These are phyloP conservation scores for Goniozus legneri DNA, from an alignment of 1,140 invertebrate genomes.

Conservation along the genomic window DNA sequence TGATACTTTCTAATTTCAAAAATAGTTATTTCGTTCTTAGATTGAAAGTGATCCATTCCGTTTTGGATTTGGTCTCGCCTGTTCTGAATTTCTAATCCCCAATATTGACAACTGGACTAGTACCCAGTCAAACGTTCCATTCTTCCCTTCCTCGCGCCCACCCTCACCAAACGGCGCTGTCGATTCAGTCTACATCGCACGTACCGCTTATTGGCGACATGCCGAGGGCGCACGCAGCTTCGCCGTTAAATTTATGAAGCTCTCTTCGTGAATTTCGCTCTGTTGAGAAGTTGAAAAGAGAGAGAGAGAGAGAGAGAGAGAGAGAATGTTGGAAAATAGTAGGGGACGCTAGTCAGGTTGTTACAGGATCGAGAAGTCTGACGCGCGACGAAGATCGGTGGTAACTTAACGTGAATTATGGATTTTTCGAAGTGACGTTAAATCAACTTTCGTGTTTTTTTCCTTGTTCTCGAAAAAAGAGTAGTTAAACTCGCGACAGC, in stretches of 20 bases:
- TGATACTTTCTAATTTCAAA: too few species aligned
- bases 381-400: not conserved
- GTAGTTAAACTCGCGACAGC: too few species aligned
- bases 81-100: constrained; percentile 29
- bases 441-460: not conserved
- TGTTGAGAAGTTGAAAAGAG: not conserved
- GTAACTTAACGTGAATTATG: not conserved
- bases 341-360: not conserved
- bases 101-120: constrained; percentile 21
- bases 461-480: too few species aligned
- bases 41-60: too few species aligned
- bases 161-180: not conserved
- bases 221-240: constrained; percentile 20
- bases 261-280: too few species aligned
- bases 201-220: constrained; percentile 25
- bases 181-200: constrained; percentile 7
- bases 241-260: constrained; percentile 22
- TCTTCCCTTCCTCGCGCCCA: not conserved
- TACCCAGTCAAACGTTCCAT: not conserved
- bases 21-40: too few species aligned
- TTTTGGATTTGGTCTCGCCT: too few species aligned
- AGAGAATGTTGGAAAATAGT: not conserved
- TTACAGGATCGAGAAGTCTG: not conserved
- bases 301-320: not conserved
- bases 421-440: not conserved